These are phyloP conservation scores for Microplitis mediator DNA, from an alignment of 1,140 invertebrate species.

Conservation along the genomic window DNA sequence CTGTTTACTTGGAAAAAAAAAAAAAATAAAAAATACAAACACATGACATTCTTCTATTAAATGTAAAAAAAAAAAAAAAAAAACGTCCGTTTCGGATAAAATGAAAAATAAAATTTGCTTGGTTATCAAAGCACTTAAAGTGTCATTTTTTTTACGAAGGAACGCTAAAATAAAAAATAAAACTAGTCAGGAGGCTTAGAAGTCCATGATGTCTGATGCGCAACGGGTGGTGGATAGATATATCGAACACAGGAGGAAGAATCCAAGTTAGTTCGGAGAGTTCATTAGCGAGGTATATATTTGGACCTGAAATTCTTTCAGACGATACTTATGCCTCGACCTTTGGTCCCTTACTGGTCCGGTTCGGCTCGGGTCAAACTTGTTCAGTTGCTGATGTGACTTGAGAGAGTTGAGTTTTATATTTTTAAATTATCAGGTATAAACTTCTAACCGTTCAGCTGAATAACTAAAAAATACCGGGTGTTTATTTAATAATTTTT, in stretches of 20 bases:
- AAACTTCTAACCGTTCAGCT: too few species aligned
- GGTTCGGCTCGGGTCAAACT: slow-evolving; percentile 43
- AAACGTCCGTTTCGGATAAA: not conserved
- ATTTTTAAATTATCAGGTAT: too few species aligned
- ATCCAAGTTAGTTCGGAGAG: slow-evolving; percentile 30
- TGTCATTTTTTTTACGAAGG: not conserved
- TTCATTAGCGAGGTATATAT: slow-evolving; percentile 57
- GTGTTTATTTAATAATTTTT: too few species aligned
- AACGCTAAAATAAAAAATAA: not conserved
- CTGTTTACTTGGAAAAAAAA: too few species aligned
- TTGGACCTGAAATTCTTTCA: slow-evolving; percentile 34
- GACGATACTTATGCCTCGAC: slow-evolving; percentile 35
- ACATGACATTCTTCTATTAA: not conserved
- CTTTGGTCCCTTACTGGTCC: slow-evolving; percentile 41
- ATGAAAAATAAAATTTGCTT: too few species aligned
- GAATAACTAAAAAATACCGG: too few species aligned
- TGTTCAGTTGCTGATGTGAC: not conserved
- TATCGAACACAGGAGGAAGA: slow-evolving; percentile 26
- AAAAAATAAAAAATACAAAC: too few species aligned
- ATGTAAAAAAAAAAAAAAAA: slow-evolving; percentile 7
- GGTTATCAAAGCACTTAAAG: too few species aligned
- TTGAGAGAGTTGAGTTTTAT: too few species aligned
- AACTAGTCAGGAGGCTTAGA: not conserved
- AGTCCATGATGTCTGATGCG: slow-evolving; percentile 29
- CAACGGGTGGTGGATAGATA: slow-evolving; percentile 25